Conservation (phyloP, 1,140 invertebrate species). For the Melitaea cinxia region DNA sequence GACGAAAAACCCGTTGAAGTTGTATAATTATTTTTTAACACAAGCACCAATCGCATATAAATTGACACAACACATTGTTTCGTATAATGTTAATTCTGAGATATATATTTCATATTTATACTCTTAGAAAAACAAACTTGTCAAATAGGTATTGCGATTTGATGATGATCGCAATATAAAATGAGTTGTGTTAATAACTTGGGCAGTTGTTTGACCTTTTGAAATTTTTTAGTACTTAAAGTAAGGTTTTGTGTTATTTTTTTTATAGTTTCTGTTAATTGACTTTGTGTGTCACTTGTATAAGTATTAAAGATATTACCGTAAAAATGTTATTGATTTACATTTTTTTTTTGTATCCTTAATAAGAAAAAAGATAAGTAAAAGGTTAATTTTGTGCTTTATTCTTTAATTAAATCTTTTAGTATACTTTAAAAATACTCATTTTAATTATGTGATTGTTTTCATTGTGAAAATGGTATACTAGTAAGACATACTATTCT, state of each 20-base stretch:
- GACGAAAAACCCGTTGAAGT: conserved; percentile 7
- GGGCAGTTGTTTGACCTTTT: neutral
- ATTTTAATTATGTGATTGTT: conserved; percentile 2
- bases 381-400: neutral
- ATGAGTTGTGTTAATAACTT: conserved; percentile 6
- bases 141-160: neutral
- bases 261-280: conserved; percentile 6
- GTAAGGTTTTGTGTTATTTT: neutral
- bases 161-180: neutral
- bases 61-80: neutral
- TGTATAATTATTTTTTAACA: neutral
- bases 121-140: neutral
- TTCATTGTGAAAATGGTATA: neutral
- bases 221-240: conserved; percentile 12
- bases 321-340: neutral
- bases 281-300: neutral
- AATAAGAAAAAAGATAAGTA: neutral
- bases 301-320: neutral
- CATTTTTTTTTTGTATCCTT: neutral
- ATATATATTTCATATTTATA: neutral
- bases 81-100: neutral
- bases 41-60: neutral
- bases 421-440: conserved; percentile 3
- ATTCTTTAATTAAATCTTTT: neutral
- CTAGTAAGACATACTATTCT: neutral